These are phyloP conservation scores for Columbina picui DNA, from an alignment of 2,113 vertebrate species.

Conservation along the genomic window DNA sequence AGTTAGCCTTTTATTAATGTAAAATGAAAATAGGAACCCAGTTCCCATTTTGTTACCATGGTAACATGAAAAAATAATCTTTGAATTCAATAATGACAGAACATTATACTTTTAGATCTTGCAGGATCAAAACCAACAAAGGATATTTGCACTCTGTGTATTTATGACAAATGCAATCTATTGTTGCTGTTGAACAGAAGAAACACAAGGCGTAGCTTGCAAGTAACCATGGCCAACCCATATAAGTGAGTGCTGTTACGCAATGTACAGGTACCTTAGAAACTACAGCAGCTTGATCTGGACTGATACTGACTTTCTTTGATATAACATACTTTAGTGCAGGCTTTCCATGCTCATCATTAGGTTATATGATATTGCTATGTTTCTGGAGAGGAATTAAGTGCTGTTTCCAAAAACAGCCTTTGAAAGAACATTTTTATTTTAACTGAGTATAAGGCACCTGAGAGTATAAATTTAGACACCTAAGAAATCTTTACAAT, in stretches of 20 bases:
- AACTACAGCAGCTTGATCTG: neutral
- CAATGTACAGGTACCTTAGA: neutral
- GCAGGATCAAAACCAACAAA: neutral
- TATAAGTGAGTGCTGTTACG: neutral
- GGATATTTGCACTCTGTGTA: neutral
- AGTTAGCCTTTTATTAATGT: slow-evolving; percentile 40
- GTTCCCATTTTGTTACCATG: slow-evolving; percentile 54
- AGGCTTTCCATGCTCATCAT: neutral
- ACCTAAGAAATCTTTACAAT: neutral
- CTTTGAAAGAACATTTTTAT: neutral
- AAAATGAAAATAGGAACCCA: slow-evolving; percentile 47
- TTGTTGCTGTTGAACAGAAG: neutral
- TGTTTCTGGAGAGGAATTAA: neutral
- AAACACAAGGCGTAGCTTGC: neutral
- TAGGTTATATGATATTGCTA: neutral
- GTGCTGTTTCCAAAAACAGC: neutral
- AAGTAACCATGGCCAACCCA: neutral
- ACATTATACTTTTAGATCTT: slow-evolving; percentile 8
- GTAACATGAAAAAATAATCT: slow-evolving; percentile 21
- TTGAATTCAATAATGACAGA: slow-evolving; percentile 36
- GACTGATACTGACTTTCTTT: neutral
- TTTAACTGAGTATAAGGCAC: neutral
- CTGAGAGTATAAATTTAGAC: neutral
- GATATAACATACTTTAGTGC: neutral
- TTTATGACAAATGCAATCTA: slow-evolving; percentile 10